phyloP scores from a whole-genome alignment of 2,113 vertebrate genomes.

The Tautogolabrus adspersus region DNA sequence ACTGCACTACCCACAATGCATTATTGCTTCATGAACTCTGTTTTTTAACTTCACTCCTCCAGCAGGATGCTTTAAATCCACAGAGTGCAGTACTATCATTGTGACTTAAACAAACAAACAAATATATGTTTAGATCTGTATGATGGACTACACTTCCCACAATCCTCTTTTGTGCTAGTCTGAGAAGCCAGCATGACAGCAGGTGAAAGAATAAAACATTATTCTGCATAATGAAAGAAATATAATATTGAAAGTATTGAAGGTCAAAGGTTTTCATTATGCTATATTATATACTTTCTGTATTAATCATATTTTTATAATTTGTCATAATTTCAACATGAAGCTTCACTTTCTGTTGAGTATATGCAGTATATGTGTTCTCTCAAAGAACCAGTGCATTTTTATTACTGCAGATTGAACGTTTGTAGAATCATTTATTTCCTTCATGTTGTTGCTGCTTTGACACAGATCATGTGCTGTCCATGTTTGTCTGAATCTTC shows the following conservation, averaged over 20 bases:
- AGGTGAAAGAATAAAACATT: background rate
- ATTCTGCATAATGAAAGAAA: background rate
- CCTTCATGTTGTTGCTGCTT: background rate
- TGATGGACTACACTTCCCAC: background rate
- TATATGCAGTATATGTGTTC: too few relatives aligned
- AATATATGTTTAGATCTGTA: background rate
- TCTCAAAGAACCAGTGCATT: too few relatives aligned
- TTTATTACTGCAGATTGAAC: too few relatives aligned
- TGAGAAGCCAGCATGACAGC: background rate
- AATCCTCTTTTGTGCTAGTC: background rate
- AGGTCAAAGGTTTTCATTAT: background rate
- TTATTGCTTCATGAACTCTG: background rate
- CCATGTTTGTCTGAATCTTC: background rate
- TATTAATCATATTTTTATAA: too few relatives aligned
- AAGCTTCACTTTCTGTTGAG: too few relatives aligned
- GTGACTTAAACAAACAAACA: background rate
- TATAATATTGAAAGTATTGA: background rate
- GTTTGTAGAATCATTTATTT: background rate
- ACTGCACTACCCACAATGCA: constrained; percentile 40
- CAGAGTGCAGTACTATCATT: background rate
- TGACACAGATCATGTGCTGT: background rate
- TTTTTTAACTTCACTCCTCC: background rate
- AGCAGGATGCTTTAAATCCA: background rate
- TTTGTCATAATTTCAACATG: too few relatives aligned
- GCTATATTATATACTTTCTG: background rate